Base-by-base conservation (phyloP, 2,797 vertebrate genomes). In the Staurois parvus region DNA sequence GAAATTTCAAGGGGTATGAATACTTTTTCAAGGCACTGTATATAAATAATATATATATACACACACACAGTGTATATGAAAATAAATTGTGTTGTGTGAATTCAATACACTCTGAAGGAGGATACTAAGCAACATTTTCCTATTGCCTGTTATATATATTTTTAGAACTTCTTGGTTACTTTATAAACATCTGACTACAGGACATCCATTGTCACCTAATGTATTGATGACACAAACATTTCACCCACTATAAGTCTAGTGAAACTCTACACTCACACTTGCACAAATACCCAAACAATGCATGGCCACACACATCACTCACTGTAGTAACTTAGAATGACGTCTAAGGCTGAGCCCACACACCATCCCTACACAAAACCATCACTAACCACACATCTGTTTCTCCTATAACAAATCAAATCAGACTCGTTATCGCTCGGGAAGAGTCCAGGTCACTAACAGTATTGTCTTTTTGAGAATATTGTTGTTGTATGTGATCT, bases 271-370 rank as follows among this genome's bases (percentile, higher is more conserved):
- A 21, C 28, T 48, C 26, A 32, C 76, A 69, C 40, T 79, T 45
- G 48, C 40, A 79, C 40, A 79, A 32, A 79, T n/a, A 52, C 48
- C 34, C 15, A 6, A 28, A 52, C n/a, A 30, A 30, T 15, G 42
- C 67, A 52, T 19, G 40, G 48, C 67, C 66, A 70, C 78, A 70
- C 29, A 80, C 66, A 56, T 52, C 66, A 79, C 29, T 79, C 10
- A 24, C 29, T 64, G 66, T 37, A 68, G 69, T 72, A n/a, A 32
- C 69, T 72, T 9, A 24, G 21, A 40, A 21, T 40, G 37, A 37
- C 69, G 45, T n/a, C 11, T 26, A 10, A 12, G 59, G 6, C n/a
- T 42, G n/a, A 40, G 21, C 42, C 28, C 67, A 69, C 42, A 56
- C 78, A 80, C 30, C 52, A 11, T 64, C 24, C 7, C 59, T 26